These are phyloP conservation scores for Agrotis puta DNA, from an alignment of 2,888 invertebrate species.

Conservation along the genomic window DNA sequence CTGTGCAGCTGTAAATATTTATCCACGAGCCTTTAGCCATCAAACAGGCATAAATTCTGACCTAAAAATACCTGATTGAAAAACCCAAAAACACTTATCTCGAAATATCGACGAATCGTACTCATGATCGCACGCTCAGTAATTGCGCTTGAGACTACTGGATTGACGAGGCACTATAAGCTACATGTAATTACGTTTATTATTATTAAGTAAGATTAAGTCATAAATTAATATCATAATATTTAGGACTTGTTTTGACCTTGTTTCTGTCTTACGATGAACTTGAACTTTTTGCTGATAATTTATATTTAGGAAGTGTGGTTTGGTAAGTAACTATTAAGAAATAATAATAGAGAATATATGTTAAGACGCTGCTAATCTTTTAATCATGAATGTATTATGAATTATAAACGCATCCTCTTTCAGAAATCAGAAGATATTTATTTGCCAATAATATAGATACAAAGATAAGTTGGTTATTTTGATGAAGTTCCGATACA, in stretches of 20 bases:
- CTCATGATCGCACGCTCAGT: background rate
- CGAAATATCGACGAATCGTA: background rate
- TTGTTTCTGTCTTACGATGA: conserved; percentile 40
- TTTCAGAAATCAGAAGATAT: background rate
- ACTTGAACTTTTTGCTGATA: conserved; percentile 59
- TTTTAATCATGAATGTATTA: conserved; percentile 11
- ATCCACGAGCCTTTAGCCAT: background rate
- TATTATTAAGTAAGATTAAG: too few relatives aligned
- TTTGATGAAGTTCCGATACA: too few relatives aligned
- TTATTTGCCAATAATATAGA: too few relatives aligned
- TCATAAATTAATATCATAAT: conserved; percentile 42
- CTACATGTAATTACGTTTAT: too few relatives aligned
- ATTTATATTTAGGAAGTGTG: conserved; percentile 45
- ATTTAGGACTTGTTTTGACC: conserved; percentile 43
- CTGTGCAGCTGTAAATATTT: too few relatives aligned
- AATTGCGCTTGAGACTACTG: background rate
- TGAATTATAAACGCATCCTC: conserved; percentile 1
- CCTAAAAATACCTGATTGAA: background rate
- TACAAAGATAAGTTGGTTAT: too few relatives aligned
- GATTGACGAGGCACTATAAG: conserved; percentile 17
- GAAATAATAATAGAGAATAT: conserved; percentile 36
- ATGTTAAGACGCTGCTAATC: conserved; percentile 31
- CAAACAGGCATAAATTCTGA: background rate
- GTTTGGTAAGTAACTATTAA: conserved; percentile 11
- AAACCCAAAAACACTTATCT: background rate